A percentile compares a stretch with the other conserved stretches of the same genome.
These are phyloP conservation scores for zebrafish (Danio rerio) DNA, from an alignment of 2,113 vertebrate species.

Conservation along the genomic window GRCz12tu NC_133187.1:27094001-27094500, in stretches of 20 bases:
- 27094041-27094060: no score
- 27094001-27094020: no score
- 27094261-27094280: not conserved
- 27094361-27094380: no score
- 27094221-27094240: not conserved
- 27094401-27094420: conserved; percentile 6
- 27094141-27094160: conserved; percentile 5
- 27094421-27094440: conserved; percentile 20
- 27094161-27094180: conserved; percentile 6
- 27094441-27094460: conserved; percentile 25
- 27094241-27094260: not conserved
- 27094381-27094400: conserved; percentile 1
- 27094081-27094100: not conserved
- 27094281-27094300: not conserved
- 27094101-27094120: conserved; percentile 3
- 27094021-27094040: no score
- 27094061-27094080: not conserved
- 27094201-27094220: not conserved
- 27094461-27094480: conserved; percentile 25
- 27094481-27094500: not conserved
- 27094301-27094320: no score
- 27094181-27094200: not conserved
- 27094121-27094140: not conserved
- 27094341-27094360: no score
- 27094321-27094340: no score